A percentile compares a stretch with the other conserved stretches of the same genome.
Conservation (phyloP, 2,888 invertebrate species). For the Gortyna flavago region DNA sequence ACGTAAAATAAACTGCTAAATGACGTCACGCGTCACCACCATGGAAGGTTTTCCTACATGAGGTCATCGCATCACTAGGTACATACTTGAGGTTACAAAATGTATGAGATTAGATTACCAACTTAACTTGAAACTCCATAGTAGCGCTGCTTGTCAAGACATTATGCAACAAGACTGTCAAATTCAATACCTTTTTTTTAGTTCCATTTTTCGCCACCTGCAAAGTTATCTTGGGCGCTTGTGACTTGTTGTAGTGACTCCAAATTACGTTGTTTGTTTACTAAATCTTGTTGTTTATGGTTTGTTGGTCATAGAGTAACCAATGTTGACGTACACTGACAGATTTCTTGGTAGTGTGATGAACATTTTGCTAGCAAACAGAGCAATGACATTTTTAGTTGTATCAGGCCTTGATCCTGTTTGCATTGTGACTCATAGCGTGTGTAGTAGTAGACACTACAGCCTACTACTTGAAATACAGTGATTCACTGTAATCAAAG, state of each 20-base stretch:
- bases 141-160: conserved; percentile 38
- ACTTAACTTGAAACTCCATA: conserved; percentile 11
- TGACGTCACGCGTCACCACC: conserved; percentile 64
- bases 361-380: not conserved
- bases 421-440: conserved; percentile 41
- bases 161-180: not conserved
- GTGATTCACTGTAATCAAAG: conserved; percentile 36
- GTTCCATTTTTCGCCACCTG: conserved; percentile 26
- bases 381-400: conserved; percentile 47
- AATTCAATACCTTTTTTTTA: not conserved
- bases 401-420: conserved; percentile 36
- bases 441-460: conserved; percentile 8
- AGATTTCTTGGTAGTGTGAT: conserved; percentile 33
- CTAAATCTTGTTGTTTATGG: conserved; percentile 40
- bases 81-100: conserved; percentile 33
- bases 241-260: conserved; percentile 21
- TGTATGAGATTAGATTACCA: conserved; percentile 40
- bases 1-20: conserved; percentile 2
- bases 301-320: conserved; percentile 18
- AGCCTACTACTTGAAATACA: conserved; percentile 5
- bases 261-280: conserved; percentile 50
- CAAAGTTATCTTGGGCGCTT: conserved; percentile 4
- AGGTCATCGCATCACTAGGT: conserved; percentile 59
- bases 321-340: conserved; percentile 17
- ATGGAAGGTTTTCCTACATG: conserved; percentile 59